Evolutionary conservation across 2,888 invertebrate genomes (phyloP).

Genomic region (Drosophila mayaguana): DNA sequence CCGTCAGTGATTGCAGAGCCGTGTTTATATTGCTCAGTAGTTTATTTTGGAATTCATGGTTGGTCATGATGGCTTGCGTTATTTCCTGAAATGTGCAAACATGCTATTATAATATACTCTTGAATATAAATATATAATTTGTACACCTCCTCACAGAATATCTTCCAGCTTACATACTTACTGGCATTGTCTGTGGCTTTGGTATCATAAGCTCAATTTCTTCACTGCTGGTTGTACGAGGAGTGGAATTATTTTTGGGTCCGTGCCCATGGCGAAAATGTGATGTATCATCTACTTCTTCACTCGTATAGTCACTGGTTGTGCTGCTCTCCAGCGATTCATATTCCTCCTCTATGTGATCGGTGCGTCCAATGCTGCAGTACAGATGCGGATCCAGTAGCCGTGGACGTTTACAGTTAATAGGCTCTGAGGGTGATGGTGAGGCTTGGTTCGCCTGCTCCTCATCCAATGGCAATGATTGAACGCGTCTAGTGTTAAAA

Average conservation of each 20-base stretch:
- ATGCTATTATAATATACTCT: not conserved
- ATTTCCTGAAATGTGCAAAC: slow-evolving; percentile 59
- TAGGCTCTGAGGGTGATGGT: slow-evolving; percentile 14
- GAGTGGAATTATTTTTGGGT: slow-evolving; percentile 76
- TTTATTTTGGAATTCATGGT: slow-evolving; percentile 79
- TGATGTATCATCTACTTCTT: slow-evolving; percentile 19
- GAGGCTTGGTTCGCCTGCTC: slow-evolving; percentile 23
- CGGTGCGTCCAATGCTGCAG: slow-evolving; percentile 46
- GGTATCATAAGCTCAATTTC: slow-evolving; percentile 24
- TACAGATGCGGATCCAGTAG: slow-evolving; percentile 57
- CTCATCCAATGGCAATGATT: slow-evolving; percentile 19
- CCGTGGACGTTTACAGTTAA: slow-evolving; percentile 52
- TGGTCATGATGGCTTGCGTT: slow-evolving; percentile 80
- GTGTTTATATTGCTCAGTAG: slow-evolving; percentile 83
- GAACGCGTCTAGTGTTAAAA: slow-evolving; percentile 20
- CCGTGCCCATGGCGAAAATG: slow-evolving; percentile 30
- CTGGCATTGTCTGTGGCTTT: slow-evolving; percentile 66
- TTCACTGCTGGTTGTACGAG: slow-evolving; percentile 43
- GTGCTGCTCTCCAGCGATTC: slow-evolving; percentile 31
- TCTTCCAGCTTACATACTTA: slow-evolving; percentile 25
- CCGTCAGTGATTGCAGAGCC: slow-evolving; percentile 59
- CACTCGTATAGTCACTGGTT: slow-evolving; percentile 29
- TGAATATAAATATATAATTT: not conserved
- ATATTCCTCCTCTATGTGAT: slow-evolving; percentile 8
- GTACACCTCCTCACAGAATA: not conserved